phyloP scores from a whole-genome alignment of 1,140 invertebrate species.

The Diachasma alloeum region DNA sequence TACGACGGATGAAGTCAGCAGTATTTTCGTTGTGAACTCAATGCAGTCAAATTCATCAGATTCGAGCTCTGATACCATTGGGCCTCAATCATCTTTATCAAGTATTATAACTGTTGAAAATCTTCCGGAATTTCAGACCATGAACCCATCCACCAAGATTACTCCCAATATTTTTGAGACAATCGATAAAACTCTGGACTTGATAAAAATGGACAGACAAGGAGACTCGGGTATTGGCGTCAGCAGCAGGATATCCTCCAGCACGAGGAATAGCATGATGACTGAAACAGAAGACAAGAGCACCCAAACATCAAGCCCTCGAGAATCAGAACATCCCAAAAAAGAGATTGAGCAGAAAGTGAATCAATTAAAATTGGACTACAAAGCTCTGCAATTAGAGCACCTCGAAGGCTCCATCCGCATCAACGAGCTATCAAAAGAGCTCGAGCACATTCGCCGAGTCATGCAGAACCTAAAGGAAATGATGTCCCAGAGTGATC shows the following conservation, averaged over 20 bases:
- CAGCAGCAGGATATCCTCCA: conserved; percentile 19
- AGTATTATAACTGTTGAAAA: background rate
- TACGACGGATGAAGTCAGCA: conserved; percentile 7
- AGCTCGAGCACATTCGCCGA: conserved; percentile 42
- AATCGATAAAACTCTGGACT: conserved; percentile 27
- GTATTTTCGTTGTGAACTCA: conserved; percentile 28
- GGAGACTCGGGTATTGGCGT: conserved; percentile 52
- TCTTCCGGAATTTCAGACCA: background rate
- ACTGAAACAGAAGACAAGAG: conserved; percentile 11
- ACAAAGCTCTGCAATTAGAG: conserved; percentile 34
- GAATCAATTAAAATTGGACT: conserved; percentile 43
- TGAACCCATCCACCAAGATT: conserved; percentile 9
- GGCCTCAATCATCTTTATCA: background rate
- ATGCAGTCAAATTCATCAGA: background rate
- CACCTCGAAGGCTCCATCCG: conserved; percentile 32
- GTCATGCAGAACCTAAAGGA: conserved; percentile 39
- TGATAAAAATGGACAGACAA: conserved; percentile 37
- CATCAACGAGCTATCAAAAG: conserved; percentile 40
- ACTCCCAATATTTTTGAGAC: conserved; percentile 24
- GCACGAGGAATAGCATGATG: background rate
- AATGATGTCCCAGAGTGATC: conserved; percentile 33
- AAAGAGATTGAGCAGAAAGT: conserved; percentile 13
- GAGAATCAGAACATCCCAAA: conserved; percentile 20
- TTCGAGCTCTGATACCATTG: background rate
- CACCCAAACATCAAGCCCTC: conserved; percentile 19